Conservation (phyloP, 2,888 invertebrate species). For the Autographa gamma region DNA sequence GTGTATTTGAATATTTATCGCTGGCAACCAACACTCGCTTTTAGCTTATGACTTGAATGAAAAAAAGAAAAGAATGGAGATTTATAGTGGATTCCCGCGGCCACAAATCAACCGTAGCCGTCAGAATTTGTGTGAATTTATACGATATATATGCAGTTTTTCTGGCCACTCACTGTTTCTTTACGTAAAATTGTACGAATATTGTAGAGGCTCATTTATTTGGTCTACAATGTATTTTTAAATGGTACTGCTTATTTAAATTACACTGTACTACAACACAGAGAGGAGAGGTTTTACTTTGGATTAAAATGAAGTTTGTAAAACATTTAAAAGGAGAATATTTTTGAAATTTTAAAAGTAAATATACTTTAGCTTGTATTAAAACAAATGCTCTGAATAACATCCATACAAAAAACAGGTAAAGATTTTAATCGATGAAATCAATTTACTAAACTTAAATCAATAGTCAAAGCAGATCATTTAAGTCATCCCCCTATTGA, state of each 20-base stretch:
- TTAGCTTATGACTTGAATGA: slow-evolving; percentile 52
- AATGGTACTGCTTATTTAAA: slow-evolving; percentile 26
- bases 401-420: too few relatives aligned
- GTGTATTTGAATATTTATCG: slow-evolving; percentile 17
- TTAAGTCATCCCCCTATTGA: slow-evolving; percentile 9
- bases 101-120: slow-evolving; percentile 82
- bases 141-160: slow-evolving; percentile 64
- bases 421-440: neutral
- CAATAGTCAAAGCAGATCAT: neutral
- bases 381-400: too few relatives aligned
- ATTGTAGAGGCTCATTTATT: slow-evolving; percentile 49
- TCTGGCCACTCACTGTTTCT: slow-evolving; percentile 66
- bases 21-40: slow-evolving; percentile 7
- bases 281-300: slow-evolving; percentile 33
- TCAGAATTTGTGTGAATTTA: slow-evolving; percentile 79
- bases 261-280: slow-evolving; percentile 13
- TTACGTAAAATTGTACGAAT: slow-evolving; percentile 64
- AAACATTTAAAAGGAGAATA: too few relatives aligned
- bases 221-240: slow-evolving; percentile 48
- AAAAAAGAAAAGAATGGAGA: slow-evolving; percentile 68
- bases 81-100: slow-evolving; percentile 78
- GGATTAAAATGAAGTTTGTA: slow-evolving; percentile 7
- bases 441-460: neutral
- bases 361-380: too few relatives aligned
- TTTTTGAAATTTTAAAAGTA: too few relatives aligned